Conservation (phyloP, 2,113 vertebrate genomes). For the Ophthalmolycus amberensis region DNA sequence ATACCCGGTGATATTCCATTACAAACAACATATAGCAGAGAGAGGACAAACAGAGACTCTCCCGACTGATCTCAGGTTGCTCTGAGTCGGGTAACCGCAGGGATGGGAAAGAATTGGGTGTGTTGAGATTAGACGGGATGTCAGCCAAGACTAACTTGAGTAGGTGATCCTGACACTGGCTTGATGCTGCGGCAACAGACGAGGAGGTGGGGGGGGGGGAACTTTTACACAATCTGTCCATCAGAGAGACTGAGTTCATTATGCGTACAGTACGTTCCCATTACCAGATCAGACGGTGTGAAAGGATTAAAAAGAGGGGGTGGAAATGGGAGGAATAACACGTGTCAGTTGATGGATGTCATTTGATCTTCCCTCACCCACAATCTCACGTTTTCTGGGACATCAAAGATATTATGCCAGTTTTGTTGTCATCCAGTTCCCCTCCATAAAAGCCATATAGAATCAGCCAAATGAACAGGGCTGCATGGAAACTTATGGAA, state of each 20-base stretch:
- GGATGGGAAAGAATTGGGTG: conserved; percentile 35
- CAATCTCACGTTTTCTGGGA: conserved; percentile 29
- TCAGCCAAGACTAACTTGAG: conserved; percentile 61
- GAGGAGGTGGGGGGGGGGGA: conserved; percentile 2
- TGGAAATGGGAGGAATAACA: conserved; percentile 17
- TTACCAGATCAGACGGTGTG: conserved; percentile 26
- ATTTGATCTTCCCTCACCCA: conserved; percentile 7
- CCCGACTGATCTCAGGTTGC: conserved; percentile 41
- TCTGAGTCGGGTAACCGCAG: conserved; percentile 28
- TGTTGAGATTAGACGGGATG: conserved; percentile 39
- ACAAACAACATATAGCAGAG: conserved; percentile 62
- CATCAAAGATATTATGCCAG: conserved; percentile 34
- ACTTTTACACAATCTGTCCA: not conserved
- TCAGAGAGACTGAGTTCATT: not conserved
- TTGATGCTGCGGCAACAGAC: conserved; percentile 23
- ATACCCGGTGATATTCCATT: conserved; percentile 54
- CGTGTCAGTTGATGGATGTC: conserved; percentile 15
- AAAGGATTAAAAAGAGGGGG: not conserved
- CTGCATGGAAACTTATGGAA: conserved; percentile 54
- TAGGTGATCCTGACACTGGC: conserved; percentile 62
- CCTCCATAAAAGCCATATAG: not conserved
- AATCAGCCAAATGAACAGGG: not conserved
- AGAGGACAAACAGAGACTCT: conserved; percentile 58
- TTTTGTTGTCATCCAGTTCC: not conserved
- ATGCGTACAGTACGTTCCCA: conserved; percentile 16